Evolutionary conservation across 2,888 invertebrate species (phyloP).

Genomic region (Drosophila recens): DNA sequence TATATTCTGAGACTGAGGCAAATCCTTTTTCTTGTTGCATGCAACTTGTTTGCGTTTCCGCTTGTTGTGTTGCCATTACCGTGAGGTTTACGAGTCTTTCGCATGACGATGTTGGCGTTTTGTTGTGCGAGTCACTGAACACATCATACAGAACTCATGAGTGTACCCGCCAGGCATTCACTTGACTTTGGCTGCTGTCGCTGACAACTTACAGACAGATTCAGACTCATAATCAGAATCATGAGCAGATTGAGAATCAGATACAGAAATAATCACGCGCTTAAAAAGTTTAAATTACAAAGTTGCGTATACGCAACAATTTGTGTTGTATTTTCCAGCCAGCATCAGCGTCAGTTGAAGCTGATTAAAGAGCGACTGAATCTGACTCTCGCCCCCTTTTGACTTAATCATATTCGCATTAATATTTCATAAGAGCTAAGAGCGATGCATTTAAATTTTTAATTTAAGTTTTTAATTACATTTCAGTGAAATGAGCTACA

Average conservation of each 20-base stretch:
- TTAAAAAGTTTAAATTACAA: conserved; percentile 18
- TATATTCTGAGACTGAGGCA: conserved; percentile 1
- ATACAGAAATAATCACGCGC: conserved; percentile 1
- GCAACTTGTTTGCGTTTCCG: conserved; percentile 36
- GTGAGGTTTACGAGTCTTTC: conserved; percentile 39
- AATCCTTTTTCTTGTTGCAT: conserved; percentile 26
- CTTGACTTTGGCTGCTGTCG: conserved; percentile 18
- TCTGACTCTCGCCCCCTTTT: neutral
- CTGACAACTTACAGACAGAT: conserved; percentile 29
- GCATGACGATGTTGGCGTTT: conserved; percentile 47
- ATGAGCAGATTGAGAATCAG: neutral
- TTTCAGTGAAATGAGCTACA: conserved; percentile 20
- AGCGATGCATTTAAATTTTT: conserved; percentile 67
- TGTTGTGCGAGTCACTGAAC: conserved; percentile 23
- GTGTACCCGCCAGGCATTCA: conserved; percentile 17
- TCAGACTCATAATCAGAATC: neutral
- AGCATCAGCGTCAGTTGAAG: conserved; percentile 4
- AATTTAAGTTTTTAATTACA: conserved; percentile 73
- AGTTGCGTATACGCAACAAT: conserved; percentile 43
- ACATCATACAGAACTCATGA: conserved; percentile 18
- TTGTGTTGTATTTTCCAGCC: conserved; percentile 36
- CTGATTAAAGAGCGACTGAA: conserved; percentile 41
- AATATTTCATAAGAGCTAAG: conserved; percentile 73
- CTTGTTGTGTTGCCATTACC: conserved; percentile 56
- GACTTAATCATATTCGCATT: conserved; percentile 60